Conservation (phyloP, 2,113 vertebrate genomes). For the Acanthisitta chloris region DNA sequence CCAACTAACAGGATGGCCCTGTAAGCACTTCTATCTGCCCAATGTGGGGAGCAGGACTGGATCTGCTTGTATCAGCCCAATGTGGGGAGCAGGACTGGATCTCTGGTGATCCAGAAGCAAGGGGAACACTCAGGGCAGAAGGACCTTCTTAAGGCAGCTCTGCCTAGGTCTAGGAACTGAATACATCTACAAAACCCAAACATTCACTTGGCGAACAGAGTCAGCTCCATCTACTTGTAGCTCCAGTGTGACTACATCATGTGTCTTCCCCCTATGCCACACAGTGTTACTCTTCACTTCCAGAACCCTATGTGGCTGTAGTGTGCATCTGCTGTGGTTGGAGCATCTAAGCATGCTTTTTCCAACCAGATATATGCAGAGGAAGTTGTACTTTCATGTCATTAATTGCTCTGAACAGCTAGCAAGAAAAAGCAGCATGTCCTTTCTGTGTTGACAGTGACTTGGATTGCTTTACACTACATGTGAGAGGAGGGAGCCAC, state of each 20-base stretch:
- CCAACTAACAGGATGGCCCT: not conserved
- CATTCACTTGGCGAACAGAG: not conserved
- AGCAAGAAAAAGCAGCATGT: not conserved
- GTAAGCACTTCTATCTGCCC: not conserved
- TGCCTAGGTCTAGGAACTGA: not conserved
- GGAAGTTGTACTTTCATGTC: not conserved
- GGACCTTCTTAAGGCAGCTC: not conserved
- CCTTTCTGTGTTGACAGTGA: not conserved
- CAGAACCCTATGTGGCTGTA: not conserved
- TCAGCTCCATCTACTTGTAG: not conserved
- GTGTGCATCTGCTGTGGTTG: not conserved
- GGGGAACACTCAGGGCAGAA: not conserved
- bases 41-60: not conserved
- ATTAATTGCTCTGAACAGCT: not conserved
- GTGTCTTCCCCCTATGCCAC: accelerated
- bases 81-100: not conserved
- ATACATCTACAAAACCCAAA: not conserved
- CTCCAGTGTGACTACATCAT: not conserved
- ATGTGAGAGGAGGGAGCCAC: not conserved
- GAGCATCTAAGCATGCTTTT: not conserved
- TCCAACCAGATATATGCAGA: not conserved
- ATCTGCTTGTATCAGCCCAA: too few species aligned
- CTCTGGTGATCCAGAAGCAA: not conserved
- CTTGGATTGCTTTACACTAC: not conserved
- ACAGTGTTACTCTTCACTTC: not conserved